Percentiles rank a stretch among this genome's conserved stretches.
Evolutionary conservation across 53 echinoderm and acorn worm species (phyloP).

Genomic region (Arbacia lixula): DNA sequence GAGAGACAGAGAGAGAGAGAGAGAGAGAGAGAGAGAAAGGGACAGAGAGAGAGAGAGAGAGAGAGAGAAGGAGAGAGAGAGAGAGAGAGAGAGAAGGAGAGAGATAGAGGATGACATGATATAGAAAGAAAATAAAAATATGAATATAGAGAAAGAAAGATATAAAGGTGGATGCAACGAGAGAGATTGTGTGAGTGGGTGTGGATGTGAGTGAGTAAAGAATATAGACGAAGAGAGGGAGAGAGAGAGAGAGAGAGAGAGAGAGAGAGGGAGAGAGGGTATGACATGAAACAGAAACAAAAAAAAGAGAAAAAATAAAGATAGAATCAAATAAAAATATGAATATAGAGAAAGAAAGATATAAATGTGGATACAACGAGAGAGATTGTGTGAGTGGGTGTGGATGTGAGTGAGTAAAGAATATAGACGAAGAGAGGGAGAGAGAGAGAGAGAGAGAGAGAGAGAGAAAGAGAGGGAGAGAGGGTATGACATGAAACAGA

Average conservation of each 20-base stretch:
- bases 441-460: not conserved
- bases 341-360: not conserved
- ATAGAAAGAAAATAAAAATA: not conserved
- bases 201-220: not conserved
- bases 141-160: not conserved
- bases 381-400: not conserved
- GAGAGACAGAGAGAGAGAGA: not conserved
- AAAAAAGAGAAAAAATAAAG: not conserved
- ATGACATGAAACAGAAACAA: not conserved
- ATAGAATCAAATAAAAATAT: too few relatives aligned
- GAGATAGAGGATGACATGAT: not conserved
- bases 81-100: not conserved
- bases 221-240: not conserved
- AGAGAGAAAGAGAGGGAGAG: not conserved
- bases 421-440: not conserved
- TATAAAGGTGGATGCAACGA: not conserved
- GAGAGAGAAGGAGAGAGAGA: not conserved
- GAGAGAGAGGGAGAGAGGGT: not conserved
- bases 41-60: not conserved
- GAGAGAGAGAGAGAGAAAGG: not conserved
- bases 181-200: not conserved
- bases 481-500: not conserved
- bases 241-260: conserved; percentile 2
- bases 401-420: not conserved
- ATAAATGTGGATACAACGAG: not conserved